Percentiles rank a stretch among this genome's conserved stretches.
phyloP scores from a whole-genome alignment of 2,113 vertebrate genomes.

The Solea solea region DNA sequence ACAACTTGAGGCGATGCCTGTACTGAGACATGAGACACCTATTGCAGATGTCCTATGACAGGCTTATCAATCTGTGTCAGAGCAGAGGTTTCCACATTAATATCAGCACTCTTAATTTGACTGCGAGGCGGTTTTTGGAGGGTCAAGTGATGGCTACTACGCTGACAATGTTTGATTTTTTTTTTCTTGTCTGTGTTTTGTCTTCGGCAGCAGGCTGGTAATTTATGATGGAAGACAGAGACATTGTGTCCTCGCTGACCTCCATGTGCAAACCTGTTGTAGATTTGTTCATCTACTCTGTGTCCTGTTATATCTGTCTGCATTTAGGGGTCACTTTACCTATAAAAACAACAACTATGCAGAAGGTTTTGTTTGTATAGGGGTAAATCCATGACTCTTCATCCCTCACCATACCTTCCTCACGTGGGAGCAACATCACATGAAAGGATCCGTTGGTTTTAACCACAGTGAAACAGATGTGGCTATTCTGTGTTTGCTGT shows the following conservation, averaged over 20 bases:
- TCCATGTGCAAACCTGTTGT: neutral
- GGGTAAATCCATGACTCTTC: neutral
- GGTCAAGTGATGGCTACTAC: neutral
- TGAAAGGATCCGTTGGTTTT: conserved; percentile 20
- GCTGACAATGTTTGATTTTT: neutral
- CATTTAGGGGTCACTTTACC: too few relatives aligned
- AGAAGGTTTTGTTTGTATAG: neutral
- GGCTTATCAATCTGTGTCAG: conserved; percentile 12
- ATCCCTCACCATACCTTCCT: neutral
- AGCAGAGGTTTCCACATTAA: neutral
- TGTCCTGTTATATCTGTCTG: neutral
- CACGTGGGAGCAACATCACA: conserved; percentile 12
- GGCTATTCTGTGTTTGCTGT: conserved; percentile 34
- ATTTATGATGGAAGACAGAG: neutral
- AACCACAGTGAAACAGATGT: conserved; percentile 36
- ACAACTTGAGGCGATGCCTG: too few relatives aligned
- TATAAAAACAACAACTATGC: too few relatives aligned
- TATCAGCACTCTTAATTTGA: neutral
- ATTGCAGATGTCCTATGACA: conserved; percentile 1
- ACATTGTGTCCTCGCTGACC: neutral
- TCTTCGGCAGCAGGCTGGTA: neutral
- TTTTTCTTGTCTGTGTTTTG: neutral
- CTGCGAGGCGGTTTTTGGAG: neutral
- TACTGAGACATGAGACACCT: too few relatives aligned
- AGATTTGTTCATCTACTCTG: neutral